Base-by-base conservation (phyloP, 2,888 invertebrate genomes). In the Lottia gigantea region DNA sequence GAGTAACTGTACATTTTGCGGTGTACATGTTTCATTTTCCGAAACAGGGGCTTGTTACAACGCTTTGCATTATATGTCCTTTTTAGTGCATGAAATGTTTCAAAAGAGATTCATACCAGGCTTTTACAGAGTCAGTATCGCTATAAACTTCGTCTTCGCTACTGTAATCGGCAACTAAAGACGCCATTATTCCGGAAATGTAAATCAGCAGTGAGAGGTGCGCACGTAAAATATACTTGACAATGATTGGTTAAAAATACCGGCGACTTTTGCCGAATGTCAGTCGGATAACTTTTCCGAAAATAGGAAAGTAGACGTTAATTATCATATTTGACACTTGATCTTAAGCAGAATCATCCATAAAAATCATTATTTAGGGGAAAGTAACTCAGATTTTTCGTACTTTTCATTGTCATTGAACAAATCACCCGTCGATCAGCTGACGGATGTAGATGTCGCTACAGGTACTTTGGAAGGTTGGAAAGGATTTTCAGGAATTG, bases 121-220 rank as follows among this genome's bases (percentile, higher is more conserved):
- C 68, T 40, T 46, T 46, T 15, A 19, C 14, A 45, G 62, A 45
- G 25, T 45, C 47, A 23, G 76, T 76, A 46, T 66, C 66, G 15
- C 79, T 81, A 11, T 81, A 80, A n/a, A 47, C 46, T 66, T 81
- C 80, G 26, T 82, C 82, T 69, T 79, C 80, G 64, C 83, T 83
- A 8, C 83, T 82, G 67, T 87, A 87, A 77, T 87, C 85, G 62
- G 87, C 87, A 64, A 87, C 87, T 26, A 87, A 74, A 40, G 87
- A 85, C 66, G 85, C 83, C 86, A 87, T 86, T 26, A 46, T 64
- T n/a, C n/a, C 40, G 46, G 64, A 46, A 46, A 45, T 70, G 68
- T 31, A 40, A 49, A 62, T 73, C 68, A 64, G 71, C 62, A 68
- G 70, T 70, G 15, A 67, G 16, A 23, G 62, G 25, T 47, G 46